Evolutionary conservation across 2,888 invertebrate genomes (phyloP).

Genomic region (Dicyrtoma fusca): DNA sequence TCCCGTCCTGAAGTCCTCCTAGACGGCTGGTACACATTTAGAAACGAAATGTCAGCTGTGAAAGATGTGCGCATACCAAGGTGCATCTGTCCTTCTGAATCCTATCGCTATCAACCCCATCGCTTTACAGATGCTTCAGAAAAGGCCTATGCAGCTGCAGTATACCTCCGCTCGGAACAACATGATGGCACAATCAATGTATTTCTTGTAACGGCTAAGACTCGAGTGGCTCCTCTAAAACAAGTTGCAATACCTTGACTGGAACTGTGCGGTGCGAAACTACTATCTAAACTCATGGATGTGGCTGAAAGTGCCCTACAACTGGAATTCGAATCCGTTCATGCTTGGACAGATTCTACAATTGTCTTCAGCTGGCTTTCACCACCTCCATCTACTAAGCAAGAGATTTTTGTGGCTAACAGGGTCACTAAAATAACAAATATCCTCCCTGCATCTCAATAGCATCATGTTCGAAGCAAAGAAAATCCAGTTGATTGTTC

Average conservation of each 20-base stretch:
- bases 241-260: slow-evolving; percentile 7
- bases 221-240: slow-evolving; percentile 16
- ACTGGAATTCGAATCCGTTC: not conserved
- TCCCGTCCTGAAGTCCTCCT: not conserved
- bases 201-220: slow-evolving; percentile 18
- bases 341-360: slow-evolving; percentile 57
- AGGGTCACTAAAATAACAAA: slow-evolving; percentile 51
- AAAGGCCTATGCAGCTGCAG: slow-evolving; percentile 19
- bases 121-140: slow-evolving; percentile 36
- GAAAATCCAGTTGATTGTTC: slow-evolving; percentile 58
- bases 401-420: slow-evolving; percentile 56
- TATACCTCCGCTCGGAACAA: slow-evolving; percentile 24
- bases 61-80: slow-evolving; percentile 15
- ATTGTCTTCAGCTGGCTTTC: too few species aligned
- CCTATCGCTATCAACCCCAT: slow-evolving; percentile 3
- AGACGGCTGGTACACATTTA: not conserved
- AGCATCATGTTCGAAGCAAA: slow-evolving; percentile 57
- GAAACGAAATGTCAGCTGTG: not conserved
- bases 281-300: not conserved
- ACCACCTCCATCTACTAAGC: too few species aligned
- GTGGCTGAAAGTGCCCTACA: not conserved
- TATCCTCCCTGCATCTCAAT: too few species aligned
- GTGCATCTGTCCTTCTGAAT: not conserved
- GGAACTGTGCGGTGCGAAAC: slow-evolving; percentile 15
- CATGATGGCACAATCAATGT: slow-evolving; percentile 17